Evolutionary conservation across 1,140 invertebrate genomes (phyloP).

Genomic region (Calliopsis andreniformis): DNA sequence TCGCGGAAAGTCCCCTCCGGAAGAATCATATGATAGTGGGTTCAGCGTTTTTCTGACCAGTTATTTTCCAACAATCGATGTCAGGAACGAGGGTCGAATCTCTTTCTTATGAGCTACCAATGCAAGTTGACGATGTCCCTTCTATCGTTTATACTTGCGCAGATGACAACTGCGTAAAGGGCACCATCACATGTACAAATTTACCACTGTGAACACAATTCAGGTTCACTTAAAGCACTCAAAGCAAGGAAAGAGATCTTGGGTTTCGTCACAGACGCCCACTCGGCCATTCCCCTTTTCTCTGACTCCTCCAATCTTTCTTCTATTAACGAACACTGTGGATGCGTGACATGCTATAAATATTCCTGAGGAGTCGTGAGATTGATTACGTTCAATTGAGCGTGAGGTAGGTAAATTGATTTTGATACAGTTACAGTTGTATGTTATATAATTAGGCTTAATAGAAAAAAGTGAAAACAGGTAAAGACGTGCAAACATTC

Average conservation of each 20-base stretch:
- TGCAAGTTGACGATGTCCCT: background rate
- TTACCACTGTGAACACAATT: constrained; percentile 17
- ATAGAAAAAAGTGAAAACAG: too few relatives aligned
- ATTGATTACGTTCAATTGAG: constrained; percentile 11
- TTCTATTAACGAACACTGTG: background rate
- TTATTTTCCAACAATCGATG: constrained; percentile 46
- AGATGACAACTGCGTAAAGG: constrained; percentile 17
- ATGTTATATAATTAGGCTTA: too few relatives aligned
- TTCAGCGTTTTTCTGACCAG: constrained; percentile 22
- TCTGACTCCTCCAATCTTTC: background rate
- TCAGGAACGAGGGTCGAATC: constrained; percentile 14
- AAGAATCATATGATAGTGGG: constrained; percentile 19
- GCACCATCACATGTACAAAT: background rate
- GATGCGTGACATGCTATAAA: background rate
- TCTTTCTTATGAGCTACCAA: constrained; percentile 32
- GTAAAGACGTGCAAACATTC: too few relatives aligned
- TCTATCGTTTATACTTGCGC: background rate
- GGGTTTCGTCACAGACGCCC: background rate
- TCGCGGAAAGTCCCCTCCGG: constrained; percentile 26
- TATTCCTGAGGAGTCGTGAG: background rate
- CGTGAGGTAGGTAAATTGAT: background rate
- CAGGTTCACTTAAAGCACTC: constrained; percentile 27
- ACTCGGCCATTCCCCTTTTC: background rate
- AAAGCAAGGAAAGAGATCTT: constrained; percentile 28
- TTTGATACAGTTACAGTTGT: background rate